Conservation (phyloP, 2,797 vertebrate genomes). For the Centroberyx gerrardi region DNA sequence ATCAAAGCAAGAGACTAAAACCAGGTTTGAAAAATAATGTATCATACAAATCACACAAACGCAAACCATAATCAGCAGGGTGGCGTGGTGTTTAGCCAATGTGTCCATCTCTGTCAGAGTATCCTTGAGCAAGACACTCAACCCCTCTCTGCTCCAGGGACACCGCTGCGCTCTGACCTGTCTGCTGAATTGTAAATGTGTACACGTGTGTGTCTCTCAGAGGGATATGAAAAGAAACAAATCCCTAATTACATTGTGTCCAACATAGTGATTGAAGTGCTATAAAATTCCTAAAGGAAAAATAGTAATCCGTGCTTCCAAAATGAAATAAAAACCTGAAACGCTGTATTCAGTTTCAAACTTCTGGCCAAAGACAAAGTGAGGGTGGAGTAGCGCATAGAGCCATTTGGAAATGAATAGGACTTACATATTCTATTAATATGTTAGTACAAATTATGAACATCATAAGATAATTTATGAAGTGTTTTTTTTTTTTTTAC, state of each 20-base stretch:
- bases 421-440: no score
- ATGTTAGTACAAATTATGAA: no score
- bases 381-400: no score
- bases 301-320: neutral
- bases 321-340: conserved; percentile 15
- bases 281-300: no score
- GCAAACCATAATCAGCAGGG: neutral
- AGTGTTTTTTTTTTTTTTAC: no score
- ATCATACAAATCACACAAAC: conserved; percentile 7
- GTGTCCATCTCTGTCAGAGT: conserved; percentile 10
- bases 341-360: conserved; percentile 5
- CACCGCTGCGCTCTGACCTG: neutral
- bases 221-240: conserved; percentile 10
- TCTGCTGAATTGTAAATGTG: conserved; percentile 10
- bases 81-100: conserved; percentile 4
- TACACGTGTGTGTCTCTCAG: conserved; percentile 13
- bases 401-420: no score
- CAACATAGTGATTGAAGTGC: no score
- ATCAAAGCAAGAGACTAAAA: no score
- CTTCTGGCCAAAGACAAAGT: neutral
- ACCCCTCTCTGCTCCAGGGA: conserved; percentile 11
- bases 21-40: no score
- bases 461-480: no score
- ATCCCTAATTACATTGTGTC: neutral
- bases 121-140: conserved; percentile 9